Base-by-base conservation (phyloP, 2,797 vertebrate species). In the Enteromius trimaculatus region DNA sequence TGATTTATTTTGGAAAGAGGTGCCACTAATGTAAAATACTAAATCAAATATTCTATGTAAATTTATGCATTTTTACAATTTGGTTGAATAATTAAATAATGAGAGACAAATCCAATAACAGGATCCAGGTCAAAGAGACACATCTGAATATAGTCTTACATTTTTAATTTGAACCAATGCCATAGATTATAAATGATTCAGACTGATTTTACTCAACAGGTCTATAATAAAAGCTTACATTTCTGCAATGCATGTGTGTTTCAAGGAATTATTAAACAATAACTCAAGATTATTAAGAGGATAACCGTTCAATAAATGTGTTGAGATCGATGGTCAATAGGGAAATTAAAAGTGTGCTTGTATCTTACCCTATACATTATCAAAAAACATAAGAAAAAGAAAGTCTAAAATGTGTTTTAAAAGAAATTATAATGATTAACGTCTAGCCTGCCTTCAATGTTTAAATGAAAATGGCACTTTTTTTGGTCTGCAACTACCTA, bases 41-140 rank as follows among this genome's bases (percentile, higher is more conserved):
- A 72, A 72, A 72, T 71, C 16, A 71, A 37, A 55, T 55, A 53
- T 53, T 74, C 19, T 55, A 39, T 39, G 37, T 39, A 39, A 9
- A 39, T 37, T 37, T 37, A 75, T 75, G 31, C 49, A 51, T 74
- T 53, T 74, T 53, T 6, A 58, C 31, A 9, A 58, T 75, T 75
- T 75, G 13, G 72, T 26, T 39, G 34, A 68, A 68, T 68, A 68
- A 68, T 68, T 58, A 13, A 74, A 4, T 53, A 58, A 76, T 39
- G 34, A 39, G 21, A 17, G 51, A 23, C 11, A 7, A 53, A 53
- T n/a, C 19, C 71, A 74, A n/a, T 74, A 53, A 74, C 17, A 72
- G 11, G 55, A 75, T n/a, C 21, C 21, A 37, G 21, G 31, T 51
- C 51, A 75, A 55, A 75, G 21, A 55, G 31, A 75, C 29, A 44